Evolutionary conservation across 37 sponge, comb jelly and placozoan genomes (phyloP), one percentile per base, ranked within the genome.

Genomic region (Ephydatia muelleri): DNA sequence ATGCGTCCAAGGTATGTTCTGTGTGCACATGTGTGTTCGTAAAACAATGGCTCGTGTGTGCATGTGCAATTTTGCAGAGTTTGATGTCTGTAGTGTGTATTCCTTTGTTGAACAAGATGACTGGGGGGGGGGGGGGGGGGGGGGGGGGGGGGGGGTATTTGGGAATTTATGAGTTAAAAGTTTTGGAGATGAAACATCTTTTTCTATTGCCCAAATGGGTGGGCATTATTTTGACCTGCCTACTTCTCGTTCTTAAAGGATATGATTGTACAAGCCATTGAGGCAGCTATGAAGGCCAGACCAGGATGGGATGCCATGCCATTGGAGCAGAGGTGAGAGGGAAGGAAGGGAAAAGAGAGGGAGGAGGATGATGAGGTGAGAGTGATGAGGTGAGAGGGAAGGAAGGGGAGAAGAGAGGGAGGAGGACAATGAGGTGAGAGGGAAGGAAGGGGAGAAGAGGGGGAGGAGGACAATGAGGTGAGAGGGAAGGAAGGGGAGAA

Each of bases 241-340:
- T 67, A 3, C n/a, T 68, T 68, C 16, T 69, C 70, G 27, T 29
- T 3, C 19, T 32, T 85, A 5, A 36, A 86, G 89, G 93, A 89
- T 14, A 79, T 79, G 73, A 94, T 98, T 8, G 72, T 92, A 38
- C 68, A 91, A 49, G 99, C 95, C 36, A 96, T 98, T 65, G 86
- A 92, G 21, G 38, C 69, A 35, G 88, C 97, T 28, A 47, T 98
- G 78, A 84, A 80, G 35, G 90, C 90, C 25, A 67, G 93, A 66
- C 68, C 84, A 49, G 88, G 93, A 67, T 98, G 99, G 99, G 99
- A 98, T 37, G 69, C 68, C 14, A 92, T 87, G 29, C 95, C 99
- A 28, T 91, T 81, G 74, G 92, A 87, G 65, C 77, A 83, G 26
- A 82, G 87, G 91, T 86, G 43, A 43, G 43, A 9, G 6, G 43